phyloP scores from a whole-genome alignment of 2,113 vertebrate species.

The Romanogobio albipinnatus region DNA sequence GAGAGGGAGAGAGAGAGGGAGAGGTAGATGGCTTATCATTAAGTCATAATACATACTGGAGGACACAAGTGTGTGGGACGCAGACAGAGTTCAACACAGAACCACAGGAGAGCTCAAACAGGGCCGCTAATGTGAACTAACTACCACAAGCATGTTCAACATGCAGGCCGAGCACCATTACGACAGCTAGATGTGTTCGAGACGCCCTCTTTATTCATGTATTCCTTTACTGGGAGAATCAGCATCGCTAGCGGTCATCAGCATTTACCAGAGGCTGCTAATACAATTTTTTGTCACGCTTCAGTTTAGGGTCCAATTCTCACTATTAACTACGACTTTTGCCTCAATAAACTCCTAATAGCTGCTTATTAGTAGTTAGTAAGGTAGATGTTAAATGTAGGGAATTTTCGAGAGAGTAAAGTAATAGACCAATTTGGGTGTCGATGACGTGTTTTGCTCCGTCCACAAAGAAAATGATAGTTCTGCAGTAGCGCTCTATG shows the following conservation, averaged over 20 bases:
- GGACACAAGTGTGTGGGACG: constrained; percentile 28
- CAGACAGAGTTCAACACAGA: constrained; percentile 15
- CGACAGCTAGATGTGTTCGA: neutral
- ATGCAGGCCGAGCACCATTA: neutral
- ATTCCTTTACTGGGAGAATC: neutral
- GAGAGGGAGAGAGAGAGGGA: constrained; percentile 15
- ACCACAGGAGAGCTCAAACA: constrained; percentile 11
- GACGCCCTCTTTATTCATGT: neutral
- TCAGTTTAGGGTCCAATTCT: no score
- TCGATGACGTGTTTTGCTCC: no score
- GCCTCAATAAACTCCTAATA: no score
- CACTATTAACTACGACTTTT: no score
- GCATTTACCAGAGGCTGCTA: neutral
- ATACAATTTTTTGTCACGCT: neutral
- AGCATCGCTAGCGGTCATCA: neutral
- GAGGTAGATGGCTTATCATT: constrained; percentile 26
- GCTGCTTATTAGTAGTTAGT: no score
- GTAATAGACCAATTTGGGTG: no score
- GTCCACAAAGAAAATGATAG: no score
- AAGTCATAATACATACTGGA: constrained; percentile 29
- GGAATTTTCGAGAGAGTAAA: no score
- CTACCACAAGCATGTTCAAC: neutral
- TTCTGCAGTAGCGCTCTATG: no score
- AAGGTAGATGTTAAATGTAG: no score
- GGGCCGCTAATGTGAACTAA: neutral